A percentile compares a stretch with the other conserved stretches of the same genome.
These are phyloP conservation scores for Eristalis arbustorum DNA, from an alignment of 2,888 invertebrate genomes.

Conservation along the genomic window DNA sequence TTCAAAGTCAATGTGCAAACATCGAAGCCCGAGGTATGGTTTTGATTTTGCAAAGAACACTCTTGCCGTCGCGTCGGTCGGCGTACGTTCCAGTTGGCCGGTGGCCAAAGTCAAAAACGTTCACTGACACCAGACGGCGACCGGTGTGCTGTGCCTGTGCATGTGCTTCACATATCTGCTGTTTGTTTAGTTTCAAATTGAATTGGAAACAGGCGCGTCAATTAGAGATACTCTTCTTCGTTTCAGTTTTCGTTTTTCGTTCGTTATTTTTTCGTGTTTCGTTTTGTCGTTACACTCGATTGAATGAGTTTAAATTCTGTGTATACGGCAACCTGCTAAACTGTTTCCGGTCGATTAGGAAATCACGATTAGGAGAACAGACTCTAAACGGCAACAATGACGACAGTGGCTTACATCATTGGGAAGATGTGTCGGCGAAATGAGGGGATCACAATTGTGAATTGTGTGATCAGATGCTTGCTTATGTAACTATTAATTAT, in stretches of 20 bases:
- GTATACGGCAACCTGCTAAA: slow-evolving; percentile 30
- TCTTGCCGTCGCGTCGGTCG: not conserved
- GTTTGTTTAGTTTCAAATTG: not conserved
- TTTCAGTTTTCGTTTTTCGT: not conserved
- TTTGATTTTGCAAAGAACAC: slow-evolving; percentile 19
- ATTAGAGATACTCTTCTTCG: not conserved
- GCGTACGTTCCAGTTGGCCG: slow-evolving; percentile 64
- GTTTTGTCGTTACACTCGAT: slow-evolving; percentile 2
- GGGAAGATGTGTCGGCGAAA: not conserved
- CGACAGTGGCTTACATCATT: not conserved
- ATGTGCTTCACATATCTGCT: not conserved
- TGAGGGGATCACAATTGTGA: not conserved
- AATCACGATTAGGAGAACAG: not conserved
- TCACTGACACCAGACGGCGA: slow-evolving; percentile 59
- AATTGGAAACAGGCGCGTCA: not conserved
- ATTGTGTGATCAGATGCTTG: not conserved
- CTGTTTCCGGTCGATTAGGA: slow-evolving; percentile 47
- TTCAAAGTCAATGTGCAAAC: slow-evolving; percentile 36
- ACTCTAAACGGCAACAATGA: not conserved
- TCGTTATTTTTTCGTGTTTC: not conserved
- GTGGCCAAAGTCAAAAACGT: slow-evolving; percentile 61
- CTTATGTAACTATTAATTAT: not conserved
- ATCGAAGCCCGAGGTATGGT: not conserved
- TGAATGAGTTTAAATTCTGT: not conserved
- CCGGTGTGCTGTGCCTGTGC: not conserved